These are phyloP conservation scores for Homarus americanus DNA, from an alignment of 1,140 invertebrate genomes.

Conservation along the genomic window DNA sequence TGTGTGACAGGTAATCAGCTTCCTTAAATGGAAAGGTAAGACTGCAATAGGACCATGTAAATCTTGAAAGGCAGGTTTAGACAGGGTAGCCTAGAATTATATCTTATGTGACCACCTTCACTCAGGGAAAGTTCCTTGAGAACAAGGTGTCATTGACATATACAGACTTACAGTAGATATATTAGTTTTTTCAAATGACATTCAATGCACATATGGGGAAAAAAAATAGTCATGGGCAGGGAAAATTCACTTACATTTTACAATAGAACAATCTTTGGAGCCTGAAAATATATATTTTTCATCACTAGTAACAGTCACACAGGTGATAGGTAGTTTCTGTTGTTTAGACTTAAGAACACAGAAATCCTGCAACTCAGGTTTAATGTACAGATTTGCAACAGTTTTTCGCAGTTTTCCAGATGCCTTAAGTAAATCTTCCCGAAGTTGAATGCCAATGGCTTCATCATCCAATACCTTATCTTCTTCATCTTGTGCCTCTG, in stretches of 20 bases:
- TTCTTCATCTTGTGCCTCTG: conserved; percentile 85
- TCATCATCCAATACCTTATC: conserved; percentile 84
- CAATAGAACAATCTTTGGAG: conserved; percentile 91
- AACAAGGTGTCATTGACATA: neutral
- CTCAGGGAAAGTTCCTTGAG: neutral
- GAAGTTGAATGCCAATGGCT: conserved; percentile 76
- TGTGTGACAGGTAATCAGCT: too few species aligned
- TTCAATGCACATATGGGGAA: neutral
- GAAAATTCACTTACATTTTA: conserved; percentile 88
- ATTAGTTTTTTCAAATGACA: neutral
- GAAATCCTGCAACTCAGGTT: conserved; percentile 79
- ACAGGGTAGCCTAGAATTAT: too few species aligned
- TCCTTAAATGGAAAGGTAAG: too few species aligned
- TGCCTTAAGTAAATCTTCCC: conserved; percentile 91
- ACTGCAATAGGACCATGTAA: too few species aligned
- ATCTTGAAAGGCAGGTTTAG: too few species aligned
- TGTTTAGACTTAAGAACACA: conserved; percentile 83
- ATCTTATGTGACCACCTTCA: neutral
- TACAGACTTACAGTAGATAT: neutral
- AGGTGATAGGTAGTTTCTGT: conserved; percentile 89
- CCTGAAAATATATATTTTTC: conserved; percentile 87
- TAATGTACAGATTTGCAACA: conserved; percentile 84
- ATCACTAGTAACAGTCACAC: conserved; percentile 88
- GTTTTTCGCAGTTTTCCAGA: conserved; percentile 87
- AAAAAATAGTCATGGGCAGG: conserved; percentile 5